Evolutionary conservation across 2,888 invertebrate genomes (phyloP).

Genomic region (Loripinus fragilis): DNA sequence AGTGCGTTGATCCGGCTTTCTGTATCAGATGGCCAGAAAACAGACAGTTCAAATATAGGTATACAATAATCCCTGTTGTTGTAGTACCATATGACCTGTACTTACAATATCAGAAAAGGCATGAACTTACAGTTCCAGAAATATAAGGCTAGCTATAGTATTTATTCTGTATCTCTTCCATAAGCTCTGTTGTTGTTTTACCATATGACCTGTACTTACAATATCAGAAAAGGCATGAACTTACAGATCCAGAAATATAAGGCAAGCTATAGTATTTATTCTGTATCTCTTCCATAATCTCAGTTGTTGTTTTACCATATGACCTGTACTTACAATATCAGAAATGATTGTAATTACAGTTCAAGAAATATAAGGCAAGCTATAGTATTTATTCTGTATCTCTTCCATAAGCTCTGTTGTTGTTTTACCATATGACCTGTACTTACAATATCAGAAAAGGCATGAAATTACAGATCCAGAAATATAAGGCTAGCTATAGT

Average conservation of each 20-base stretch:
- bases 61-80: too few relatives aligned
- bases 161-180: slow-evolving; percentile 90
- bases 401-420: slow-evolving; percentile 91
- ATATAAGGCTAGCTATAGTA: slow-evolving; percentile 95
- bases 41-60: too few relatives aligned
- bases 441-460: too few relatives aligned
- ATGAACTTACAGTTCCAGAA: slow-evolving; percentile 91
- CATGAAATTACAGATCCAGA: too few relatives aligned
- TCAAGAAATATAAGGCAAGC: slow-evolving; percentile 92
- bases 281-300: slow-evolving; percentile 91
- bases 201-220: slow-evolving; percentile 88
- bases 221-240: slow-evolving; percentile 92
- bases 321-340: too few relatives aligned
- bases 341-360: slow-evolving; percentile 91
- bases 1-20: too few relatives aligned
- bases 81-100: too few relatives aligned
- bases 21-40: too few relatives aligned
- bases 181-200: slow-evolving; percentile 88
- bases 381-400: slow-evolving; percentile 92
- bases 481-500: too few relatives aligned
- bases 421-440: slow-evolving; percentile 59
- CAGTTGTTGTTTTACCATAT: slow-evolving; percentile 88
- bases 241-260: slow-evolving; percentile 93
- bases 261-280: slow-evolving; percentile 93
- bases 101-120: too few relatives aligned